Evolutionary conservation across 2,888 invertebrate species (phyloP).

Genomic region (Pterostichus madidus): DNA sequence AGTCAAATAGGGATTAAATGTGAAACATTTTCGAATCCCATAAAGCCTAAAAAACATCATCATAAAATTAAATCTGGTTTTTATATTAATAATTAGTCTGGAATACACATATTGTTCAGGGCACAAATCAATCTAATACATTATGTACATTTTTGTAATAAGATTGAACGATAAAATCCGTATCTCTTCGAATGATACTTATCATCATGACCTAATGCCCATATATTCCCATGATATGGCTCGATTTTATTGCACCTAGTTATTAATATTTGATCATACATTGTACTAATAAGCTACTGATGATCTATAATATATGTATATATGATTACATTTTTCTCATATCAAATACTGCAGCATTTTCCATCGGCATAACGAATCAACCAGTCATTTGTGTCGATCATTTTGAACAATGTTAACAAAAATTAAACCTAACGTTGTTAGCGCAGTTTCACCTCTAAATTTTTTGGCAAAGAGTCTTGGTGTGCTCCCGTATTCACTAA

Average conservation of each 20-base stretch:
- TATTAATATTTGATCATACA: conserved; percentile 54
- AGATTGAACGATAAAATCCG: neutral
- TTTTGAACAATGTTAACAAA: conserved; percentile 35
- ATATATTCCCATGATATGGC: neutral
- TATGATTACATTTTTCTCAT: conserved; percentile 53
- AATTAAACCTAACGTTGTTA: conserved; percentile 55
- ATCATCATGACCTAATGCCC: conserved; percentile 6
- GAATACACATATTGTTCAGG: too few relatives aligned
- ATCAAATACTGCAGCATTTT: conserved; percentile 7
- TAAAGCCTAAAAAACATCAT: too few relatives aligned
- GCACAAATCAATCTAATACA: neutral
- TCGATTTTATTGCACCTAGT: conserved; percentile 42
- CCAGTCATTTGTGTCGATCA: conserved; percentile 11
- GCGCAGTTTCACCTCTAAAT: conserved; percentile 43
- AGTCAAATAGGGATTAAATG: too few relatives aligned
- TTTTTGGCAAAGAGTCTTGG: conserved; percentile 49
- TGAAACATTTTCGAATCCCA: too few relatives aligned
- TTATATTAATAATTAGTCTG: too few relatives aligned
- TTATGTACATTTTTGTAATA: neutral
- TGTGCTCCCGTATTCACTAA: conserved; percentile 54
- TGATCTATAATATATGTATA: conserved; percentile 32
- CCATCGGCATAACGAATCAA: conserved; percentile 13
- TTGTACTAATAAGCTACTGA: conserved; percentile 48
- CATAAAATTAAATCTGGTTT: too few relatives aligned
- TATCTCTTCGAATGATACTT: conserved; percentile 17